Base-by-base conservation (phyloP, 2,888 invertebrate genomes). In the Cremastinae sp. region DNA sequence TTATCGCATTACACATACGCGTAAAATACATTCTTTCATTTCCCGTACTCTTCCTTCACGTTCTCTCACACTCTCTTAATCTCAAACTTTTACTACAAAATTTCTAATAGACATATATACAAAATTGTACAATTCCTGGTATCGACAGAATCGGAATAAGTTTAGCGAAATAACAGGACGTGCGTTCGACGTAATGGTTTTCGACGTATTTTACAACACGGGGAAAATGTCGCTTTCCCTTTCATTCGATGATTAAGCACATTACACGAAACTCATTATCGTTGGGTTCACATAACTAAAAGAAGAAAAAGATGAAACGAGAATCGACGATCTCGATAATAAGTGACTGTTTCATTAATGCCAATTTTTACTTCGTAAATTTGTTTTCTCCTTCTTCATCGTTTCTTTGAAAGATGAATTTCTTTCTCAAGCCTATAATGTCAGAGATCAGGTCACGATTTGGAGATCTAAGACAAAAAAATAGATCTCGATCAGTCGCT, bases 111-210 rank as follows among this genome's bases (percentile, higher is more conserved):
- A 72, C 56, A 69, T 77, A 77, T 77, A 73, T 77, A 77, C 76
- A 77, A 77, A 77, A 77, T 65, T 77, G 76, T 77, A 77, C 76
- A 77, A 73, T 77, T 77, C 59, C 65, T 70, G 76, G 53, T 69
- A 73, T 77, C 76, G 65, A 77, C 62, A 64, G 35, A 61, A 77
- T 65, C 59, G 59, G 65, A 73, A 69, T 73, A 59, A 74, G 41
- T 73, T 73, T 47, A 69, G 37, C 61, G 59, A 62, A 69, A 70
- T 61, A 56, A 53, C 58, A 43, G 55, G 16, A 12, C 20, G 47
- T 22, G 53, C 18, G 43, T 20, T 55, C 47, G 45, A 73, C 37
- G 61, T 35, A 37, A 35, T 58, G 59, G 59, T 53, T 20, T 65
- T 20, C 55, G 65, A 70, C 59, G 39, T 69, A 69, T 47, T 22